These are phyloP conservation scores for Anomalospiza imberbis DNA, from an alignment of 2,797 vertebrate genomes.

Conservation along the genomic window DNA sequence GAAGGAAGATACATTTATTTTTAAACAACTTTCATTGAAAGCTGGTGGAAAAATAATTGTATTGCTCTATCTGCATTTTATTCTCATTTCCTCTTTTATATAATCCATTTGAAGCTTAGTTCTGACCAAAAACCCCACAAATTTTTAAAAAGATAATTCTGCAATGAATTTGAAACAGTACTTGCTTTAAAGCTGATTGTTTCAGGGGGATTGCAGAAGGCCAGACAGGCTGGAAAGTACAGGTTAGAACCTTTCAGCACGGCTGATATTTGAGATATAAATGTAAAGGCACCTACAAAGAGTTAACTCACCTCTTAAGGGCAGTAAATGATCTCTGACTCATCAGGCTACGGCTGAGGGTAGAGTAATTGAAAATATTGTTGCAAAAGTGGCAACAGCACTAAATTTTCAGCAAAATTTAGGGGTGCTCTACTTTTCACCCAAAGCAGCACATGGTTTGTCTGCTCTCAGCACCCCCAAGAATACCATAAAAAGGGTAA, in stretches of 20 bases:
- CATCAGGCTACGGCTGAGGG: not conserved
- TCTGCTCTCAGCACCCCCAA: not conserved
- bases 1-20: not conserved
- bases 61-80: not conserved
- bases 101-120: not conserved
- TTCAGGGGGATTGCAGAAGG: not conserved
- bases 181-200: not conserved
- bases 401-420: not conserved
- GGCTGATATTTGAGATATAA: not conserved
- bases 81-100: not conserved
- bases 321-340: not conserved
- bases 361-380: not conserved
- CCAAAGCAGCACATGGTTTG: fast-evolving
- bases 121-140: fast-evolving
- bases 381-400: not conserved
- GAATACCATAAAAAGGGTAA: fast-evolving
- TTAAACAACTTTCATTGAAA: not conserved
- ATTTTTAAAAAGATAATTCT: not conserved
- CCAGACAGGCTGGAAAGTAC: not conserved
- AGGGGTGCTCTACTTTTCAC: too few relatives aligned
- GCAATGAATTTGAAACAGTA: not conserved
- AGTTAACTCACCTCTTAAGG: not conserved
- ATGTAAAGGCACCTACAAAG: not conserved
- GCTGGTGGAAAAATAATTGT: not conserved
- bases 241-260: not conserved